Percentiles rank a stretch among this genome's conserved stretches.
These are phyloP conservation scores for Penaeus chinensis DNA, from an alignment of 1,140 invertebrate genomes.

Conservation along the genomic window DNA sequence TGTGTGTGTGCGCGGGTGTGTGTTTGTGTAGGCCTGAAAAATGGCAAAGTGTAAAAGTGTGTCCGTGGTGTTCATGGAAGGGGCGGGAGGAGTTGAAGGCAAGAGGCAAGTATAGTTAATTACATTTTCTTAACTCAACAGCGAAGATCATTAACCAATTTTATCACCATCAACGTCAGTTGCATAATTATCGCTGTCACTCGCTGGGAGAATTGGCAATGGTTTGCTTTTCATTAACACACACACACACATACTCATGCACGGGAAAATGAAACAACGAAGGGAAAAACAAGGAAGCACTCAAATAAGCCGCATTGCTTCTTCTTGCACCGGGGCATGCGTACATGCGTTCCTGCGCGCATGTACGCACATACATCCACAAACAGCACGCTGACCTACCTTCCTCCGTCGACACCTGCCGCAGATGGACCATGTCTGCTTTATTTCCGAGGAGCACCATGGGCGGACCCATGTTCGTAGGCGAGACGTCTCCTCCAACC, in stretches of 20 bases:
- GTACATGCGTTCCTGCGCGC: neutral
- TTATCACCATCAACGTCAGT: no score
- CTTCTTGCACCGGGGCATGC: no score
- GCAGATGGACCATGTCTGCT: conserved; percentile 89
- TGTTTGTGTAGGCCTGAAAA: neutral
- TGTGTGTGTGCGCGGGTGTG: neutral
- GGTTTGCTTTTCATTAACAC: no score
- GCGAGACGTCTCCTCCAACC: conserved; percentile 51
- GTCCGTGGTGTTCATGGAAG: neutral
- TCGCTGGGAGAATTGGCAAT: no score
- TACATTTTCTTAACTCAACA: no score
- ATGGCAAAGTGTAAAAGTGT: neutral
- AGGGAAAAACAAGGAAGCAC: no score
- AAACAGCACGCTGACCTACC: conserved; percentile 67
- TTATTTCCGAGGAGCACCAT: conserved; percentile 89
- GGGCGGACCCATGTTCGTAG: conserved; percentile 68
- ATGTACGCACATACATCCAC: neutral
- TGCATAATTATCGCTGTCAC: no score
- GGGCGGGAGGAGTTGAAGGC: neutral
- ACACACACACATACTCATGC: no score
- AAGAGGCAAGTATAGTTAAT: neutral
- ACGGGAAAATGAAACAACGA: no score
- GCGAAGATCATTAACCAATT: no score
- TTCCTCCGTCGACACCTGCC: conserved; percentile 89
- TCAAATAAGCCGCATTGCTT: no score